Percentiles rank a stretch among this genome's conserved stretches.
Evolutionary conservation across 2,888 invertebrate species (phyloP).

Genomic region (Watsonalla binaria): DNA sequence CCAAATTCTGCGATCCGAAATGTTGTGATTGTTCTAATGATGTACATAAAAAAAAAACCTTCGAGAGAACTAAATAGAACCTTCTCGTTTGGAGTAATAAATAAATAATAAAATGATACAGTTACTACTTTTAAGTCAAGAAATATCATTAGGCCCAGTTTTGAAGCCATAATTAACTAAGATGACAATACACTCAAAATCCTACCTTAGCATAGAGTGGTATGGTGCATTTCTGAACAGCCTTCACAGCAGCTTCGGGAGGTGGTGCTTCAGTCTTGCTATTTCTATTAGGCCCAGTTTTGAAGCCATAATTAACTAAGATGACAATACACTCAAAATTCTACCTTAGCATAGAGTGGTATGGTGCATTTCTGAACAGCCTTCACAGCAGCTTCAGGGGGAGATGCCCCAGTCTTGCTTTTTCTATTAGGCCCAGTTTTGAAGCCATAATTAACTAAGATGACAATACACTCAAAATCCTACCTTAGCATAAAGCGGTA

Average conservation of each 20-base stretch:
- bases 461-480: constrained; percentile 4
- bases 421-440: constrained; percentile 8
- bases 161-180: too few species aligned
- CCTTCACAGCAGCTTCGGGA: constrained; percentile 79
- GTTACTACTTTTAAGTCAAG: too few species aligned
- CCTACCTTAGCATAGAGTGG: constrained; percentile 72
- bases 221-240: constrained; percentile 82
- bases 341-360: constrained; percentile 72
- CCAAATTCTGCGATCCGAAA: too few species aligned
- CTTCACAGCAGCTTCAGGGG: constrained; percentile 79
- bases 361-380: constrained; percentile 82
- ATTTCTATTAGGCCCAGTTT: constrained; percentile 11
- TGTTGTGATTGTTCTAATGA: too few species aligned
- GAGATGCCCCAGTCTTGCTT: constrained; percentile 73
- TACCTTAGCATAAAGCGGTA: constrained; percentile 76
- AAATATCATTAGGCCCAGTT: too few species aligned
- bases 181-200: constrained; percentile 2
- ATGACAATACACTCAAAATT: constrained; percentile 4
- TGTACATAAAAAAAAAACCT: too few species aligned
- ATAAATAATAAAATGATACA: too few species aligned
- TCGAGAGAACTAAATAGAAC: too few species aligned
- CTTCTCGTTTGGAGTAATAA: too few species aligned
- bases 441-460: too few species aligned
- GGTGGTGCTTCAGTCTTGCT: constrained; percentile 76
- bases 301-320: too few species aligned